phyloP scores from a whole-genome alignment of 2,888 invertebrate genomes.

The Plutella xylostella region DNA sequence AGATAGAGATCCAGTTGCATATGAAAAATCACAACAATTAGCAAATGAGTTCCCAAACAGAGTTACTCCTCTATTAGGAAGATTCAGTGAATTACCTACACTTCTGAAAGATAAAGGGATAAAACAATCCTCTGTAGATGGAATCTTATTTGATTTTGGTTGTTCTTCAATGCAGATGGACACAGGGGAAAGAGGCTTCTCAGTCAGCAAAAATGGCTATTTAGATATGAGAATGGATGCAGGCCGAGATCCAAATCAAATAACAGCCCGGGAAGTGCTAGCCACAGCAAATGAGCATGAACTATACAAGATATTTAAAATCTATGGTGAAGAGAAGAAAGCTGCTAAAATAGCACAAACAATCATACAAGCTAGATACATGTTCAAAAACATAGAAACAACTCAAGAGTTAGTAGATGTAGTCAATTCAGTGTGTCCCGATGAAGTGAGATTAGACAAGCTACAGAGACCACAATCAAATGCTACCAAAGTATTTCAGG shows the following conservation, averaged over 20 bases:
- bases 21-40: conserved; percentile 75
- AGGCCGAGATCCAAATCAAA: conserved; percentile 73
- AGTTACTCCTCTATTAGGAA: conserved; percentile 85
- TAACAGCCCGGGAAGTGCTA: conserved; percentile 90
- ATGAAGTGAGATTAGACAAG: conserved; percentile 74
- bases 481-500: conserved; percentile 94
- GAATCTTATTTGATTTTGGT: conserved; percentile 92
- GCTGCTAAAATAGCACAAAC: conserved; percentile 89
- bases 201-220: conserved; percentile 85
- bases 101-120: conserved; percentile 72
- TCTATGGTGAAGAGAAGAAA: conserved; percentile 92
- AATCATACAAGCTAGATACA: conserved; percentile 84
- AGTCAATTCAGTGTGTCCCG: conserved; percentile 72
- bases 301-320: conserved; percentile 85
- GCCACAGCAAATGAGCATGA: conserved; percentile 82
- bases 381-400: conserved; percentile 80
- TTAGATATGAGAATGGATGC: conserved; percentile 98
- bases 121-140: conserved; percentile 80
- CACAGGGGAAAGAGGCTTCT: conserved; percentile 84
- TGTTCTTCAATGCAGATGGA: conserved; percentile 97
- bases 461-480: conserved; percentile 80
- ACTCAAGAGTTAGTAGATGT: conserved; percentile 86
- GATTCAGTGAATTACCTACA: conserved; percentile 86
- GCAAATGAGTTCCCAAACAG: conserved; percentile 75
- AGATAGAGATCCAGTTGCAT: conserved; percentile 89